Base-by-base conservation (phyloP, 2,113 vertebrate species). In the Siphamia tubifer region DNA sequence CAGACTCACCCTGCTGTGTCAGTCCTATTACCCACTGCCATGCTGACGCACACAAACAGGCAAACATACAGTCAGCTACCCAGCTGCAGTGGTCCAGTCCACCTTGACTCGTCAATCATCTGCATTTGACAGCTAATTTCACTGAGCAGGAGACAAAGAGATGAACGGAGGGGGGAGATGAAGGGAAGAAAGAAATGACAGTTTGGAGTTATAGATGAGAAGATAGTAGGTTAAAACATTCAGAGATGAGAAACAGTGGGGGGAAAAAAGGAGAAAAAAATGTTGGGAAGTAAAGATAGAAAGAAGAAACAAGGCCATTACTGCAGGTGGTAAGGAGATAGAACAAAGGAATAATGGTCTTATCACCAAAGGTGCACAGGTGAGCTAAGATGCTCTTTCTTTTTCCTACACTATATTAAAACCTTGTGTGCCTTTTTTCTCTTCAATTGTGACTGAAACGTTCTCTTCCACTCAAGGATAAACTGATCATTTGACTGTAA, bases 91-190 rank as follows among this genome's bases (percentile, higher is more conserved):
- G 57, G 53, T 71, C 45, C 23, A 2, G 58, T 48, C 63, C 73
- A 75, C 39, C 48, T 75, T 39, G n/a, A 66, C 25, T 73, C 42
- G 48, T 73, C 83, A 72, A 58, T 87, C 79, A 83, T 83, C 40
- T 47, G 3, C 4, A 23, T 68, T 17, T 52, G 71, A 78, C 72
- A 65, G 47, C 34, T 76, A 27, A 48, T 77, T 70, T 79, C 10
- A 55, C 39, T 47, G 54, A 47, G 39, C 8, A 9, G 47, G 36
- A 38, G 23, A 42, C 9, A 2, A 25, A 15, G 5, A 13, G 23
- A 49, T 34, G 19, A 44, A 9, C 15, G n/a, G 10, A 15, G 19
- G 10, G n/a, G n/a, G n/a, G 5, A 13, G 23, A 49, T 34, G 19
- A 44, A 9, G 19, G n/a, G 10, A 15, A 24, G 10, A 6, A 8